These are phyloP conservation scores for Takifugu rubripes DNA, from an alignment of 2,797 vertebrate species.

Conservation along the genomic window DNA sequence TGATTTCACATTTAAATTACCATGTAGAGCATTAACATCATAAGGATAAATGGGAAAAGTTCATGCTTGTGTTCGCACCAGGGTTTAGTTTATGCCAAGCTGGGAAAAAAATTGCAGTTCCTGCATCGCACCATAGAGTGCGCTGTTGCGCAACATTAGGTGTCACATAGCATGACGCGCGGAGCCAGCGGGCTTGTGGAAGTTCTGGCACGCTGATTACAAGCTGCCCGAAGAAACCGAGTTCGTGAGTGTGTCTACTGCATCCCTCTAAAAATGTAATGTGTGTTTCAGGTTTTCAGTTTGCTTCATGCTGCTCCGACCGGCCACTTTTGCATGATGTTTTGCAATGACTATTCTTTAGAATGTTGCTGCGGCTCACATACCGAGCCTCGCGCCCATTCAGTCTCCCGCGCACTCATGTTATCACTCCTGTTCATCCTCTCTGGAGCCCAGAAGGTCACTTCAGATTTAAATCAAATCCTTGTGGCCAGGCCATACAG, in stretches of 20 bases:
- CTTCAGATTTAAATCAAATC: constrained; percentile 60
- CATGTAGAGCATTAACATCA: neutral
- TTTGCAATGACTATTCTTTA: constrained; percentile 13
- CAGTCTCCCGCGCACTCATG: constrained; percentile 39
- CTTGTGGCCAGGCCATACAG: constrained; percentile 51
- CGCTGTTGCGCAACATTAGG: constrained; percentile 54
- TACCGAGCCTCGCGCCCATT: constrained; percentile 31
- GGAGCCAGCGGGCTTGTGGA: constrained; percentile 53
- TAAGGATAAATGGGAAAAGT: neutral
- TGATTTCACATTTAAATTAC: neutral
- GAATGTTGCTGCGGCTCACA: constrained; percentile 15
- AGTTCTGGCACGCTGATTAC: constrained; percentile 70
- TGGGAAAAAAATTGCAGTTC: constrained; percentile 21
- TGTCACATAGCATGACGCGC: constrained; percentile 15
- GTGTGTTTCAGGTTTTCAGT: neutral
- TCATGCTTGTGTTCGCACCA: neutral
- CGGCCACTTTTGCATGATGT: neutral
- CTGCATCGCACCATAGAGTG: constrained; percentile 51
- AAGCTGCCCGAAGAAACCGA: constrained; percentile 69
- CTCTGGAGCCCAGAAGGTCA: constrained; percentile 52
- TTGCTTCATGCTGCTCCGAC: too few relatives aligned
- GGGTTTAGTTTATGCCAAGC: neutral
- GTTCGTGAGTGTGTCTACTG: neutral
- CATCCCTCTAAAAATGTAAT: neutral
- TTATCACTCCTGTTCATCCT: constrained; percentile 49